Conservation (phyloP, 2,888 invertebrate species). For the Hydrotaea diabolus region DNA sequence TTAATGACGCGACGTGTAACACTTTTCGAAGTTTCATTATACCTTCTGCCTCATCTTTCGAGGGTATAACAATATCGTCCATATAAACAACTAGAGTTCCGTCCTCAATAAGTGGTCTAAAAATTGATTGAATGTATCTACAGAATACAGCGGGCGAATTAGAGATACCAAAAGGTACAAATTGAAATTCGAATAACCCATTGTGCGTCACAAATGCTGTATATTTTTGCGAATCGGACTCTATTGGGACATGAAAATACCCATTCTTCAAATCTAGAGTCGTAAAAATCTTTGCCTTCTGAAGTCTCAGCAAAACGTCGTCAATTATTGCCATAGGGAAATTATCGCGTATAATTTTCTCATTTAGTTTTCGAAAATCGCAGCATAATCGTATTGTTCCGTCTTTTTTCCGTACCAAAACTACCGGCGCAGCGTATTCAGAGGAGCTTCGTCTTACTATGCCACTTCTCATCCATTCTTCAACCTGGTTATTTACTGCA, state of each 20-base stretch:
- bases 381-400: no score
- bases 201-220: slow-evolving; percentile 70
- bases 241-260: slow-evolving; percentile 69
- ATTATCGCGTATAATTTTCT: no score
- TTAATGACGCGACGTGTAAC: no score
- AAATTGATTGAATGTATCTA: slow-evolving; percentile 43
- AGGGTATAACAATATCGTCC: background rate
- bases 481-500: no score
- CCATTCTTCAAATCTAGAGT: slow-evolving; percentile 63
- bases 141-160: slow-evolving; percentile 45
- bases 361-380: no score
- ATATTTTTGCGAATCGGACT: slow-evolving; percentile 65
- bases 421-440: no score
- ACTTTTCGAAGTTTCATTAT: background rate
- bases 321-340: no score
- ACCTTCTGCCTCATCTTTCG: background rate
- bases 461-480: no score
- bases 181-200: slow-evolving; percentile 67
- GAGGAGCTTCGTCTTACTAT: no score
- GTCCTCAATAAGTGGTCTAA: slow-evolving; percentile 41
- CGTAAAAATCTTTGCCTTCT: no score
- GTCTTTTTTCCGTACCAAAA: no score
- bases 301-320: no score
- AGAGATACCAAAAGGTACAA: slow-evolving; percentile 52
- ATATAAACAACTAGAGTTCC: background rate